phyloP scores from a whole-genome alignment of 2,888 invertebrate species.

The Nesidiocoris tenuis region DNA sequence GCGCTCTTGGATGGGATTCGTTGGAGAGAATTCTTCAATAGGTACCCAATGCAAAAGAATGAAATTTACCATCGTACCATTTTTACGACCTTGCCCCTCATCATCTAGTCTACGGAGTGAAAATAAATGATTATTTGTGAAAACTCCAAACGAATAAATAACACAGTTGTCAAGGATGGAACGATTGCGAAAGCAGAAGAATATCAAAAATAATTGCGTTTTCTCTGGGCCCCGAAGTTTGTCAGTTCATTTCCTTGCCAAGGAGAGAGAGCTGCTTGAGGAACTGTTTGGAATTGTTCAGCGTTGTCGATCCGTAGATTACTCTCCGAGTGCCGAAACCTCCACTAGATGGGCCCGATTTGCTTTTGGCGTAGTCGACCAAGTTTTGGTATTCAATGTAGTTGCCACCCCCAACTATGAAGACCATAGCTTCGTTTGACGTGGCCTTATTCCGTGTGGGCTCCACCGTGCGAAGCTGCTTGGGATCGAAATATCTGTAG shows the following conservation, averaged over 20 bases:
- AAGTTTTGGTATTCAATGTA: slow-evolving; percentile 99
- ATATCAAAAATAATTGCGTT: slow-evolving; percentile 41
- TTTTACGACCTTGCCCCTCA: too few relatives aligned
- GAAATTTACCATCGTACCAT: too few relatives aligned
- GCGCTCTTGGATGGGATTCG: too few relatives aligned
- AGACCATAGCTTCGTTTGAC: slow-evolving; percentile 86
- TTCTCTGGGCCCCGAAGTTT: slow-evolving; percentile 7
- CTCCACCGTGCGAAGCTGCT: slow-evolving; percentile 76
- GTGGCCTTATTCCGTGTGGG: slow-evolving; percentile 61
- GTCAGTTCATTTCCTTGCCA: slow-evolving; percentile 47
- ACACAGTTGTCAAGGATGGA: slow-evolving; percentile 38
- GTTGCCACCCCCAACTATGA: slow-evolving; percentile 91
- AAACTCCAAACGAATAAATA: background rate
- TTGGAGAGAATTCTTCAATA: too few relatives aligned
- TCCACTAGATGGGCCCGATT: slow-evolving; percentile 60
- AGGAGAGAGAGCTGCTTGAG: slow-evolving; percentile 66
- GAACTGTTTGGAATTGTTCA: slow-evolving; percentile 92
- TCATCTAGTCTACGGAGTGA: too few relatives aligned
- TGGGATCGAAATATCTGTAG: slow-evolving; percentile 92
- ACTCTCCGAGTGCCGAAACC: slow-evolving; percentile 66
- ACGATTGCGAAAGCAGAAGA: slow-evolving; percentile 42
- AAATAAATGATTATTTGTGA: background rate
- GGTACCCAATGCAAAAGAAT: too few relatives aligned
- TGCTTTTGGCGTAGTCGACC: slow-evolving; percentile 89
- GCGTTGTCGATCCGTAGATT: slow-evolving; percentile 91